Percentiles rank a stretch among this genome's conserved stretches.
These are phyloP conservation scores for Drosophila nebulosa DNA, from an alignment of 1,140 invertebrate genomes.

Conservation along the genomic window DNA sequence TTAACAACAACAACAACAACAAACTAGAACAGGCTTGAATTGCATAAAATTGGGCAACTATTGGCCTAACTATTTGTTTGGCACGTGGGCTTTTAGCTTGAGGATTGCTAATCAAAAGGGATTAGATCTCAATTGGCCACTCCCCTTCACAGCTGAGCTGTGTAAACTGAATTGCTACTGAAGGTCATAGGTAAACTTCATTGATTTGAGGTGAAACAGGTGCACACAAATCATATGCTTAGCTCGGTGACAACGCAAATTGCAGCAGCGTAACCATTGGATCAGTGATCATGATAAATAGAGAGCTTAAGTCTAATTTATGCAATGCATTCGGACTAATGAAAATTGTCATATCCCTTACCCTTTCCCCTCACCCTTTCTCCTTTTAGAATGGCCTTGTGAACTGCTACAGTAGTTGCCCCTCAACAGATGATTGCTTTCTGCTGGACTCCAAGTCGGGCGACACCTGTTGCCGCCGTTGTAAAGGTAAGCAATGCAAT, in stretches of 20 bases:
- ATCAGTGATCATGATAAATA: neutral
- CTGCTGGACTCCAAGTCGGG: slow-evolving; percentile 83
- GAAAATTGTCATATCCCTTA: neutral
- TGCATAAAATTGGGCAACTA: neutral
- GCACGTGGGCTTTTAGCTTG: neutral
- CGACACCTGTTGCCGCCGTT: slow-evolving; percentile 85
- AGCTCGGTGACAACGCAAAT: slow-evolving; percentile 49
- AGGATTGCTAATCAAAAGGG: neutral
- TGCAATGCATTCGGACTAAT: neutral
- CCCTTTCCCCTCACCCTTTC: no score
- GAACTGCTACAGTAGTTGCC: slow-evolving; percentile 86
- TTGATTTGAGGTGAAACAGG: neutral
- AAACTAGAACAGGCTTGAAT: slow-evolving; percentile 11
- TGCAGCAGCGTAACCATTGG: slow-evolving; percentile 15
- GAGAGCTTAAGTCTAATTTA: slow-evolving; percentile 29
- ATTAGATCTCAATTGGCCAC: neutral
- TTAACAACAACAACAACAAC: slow-evolving; percentile 50
- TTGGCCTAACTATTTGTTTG: neutral
- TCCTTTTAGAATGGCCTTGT: slow-evolving; percentile 88
- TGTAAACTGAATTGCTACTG: neutral
- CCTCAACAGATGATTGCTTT: slow-evolving; percentile 86
- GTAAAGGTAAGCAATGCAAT: slow-evolving; percentile 88
- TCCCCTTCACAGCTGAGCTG: neutral
- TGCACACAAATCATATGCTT: slow-evolving; percentile 42
- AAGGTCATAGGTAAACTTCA: neutral